Conservation (phyloP, 2,888 invertebrate species). For the Caenorhabditis virilis region DNA sequence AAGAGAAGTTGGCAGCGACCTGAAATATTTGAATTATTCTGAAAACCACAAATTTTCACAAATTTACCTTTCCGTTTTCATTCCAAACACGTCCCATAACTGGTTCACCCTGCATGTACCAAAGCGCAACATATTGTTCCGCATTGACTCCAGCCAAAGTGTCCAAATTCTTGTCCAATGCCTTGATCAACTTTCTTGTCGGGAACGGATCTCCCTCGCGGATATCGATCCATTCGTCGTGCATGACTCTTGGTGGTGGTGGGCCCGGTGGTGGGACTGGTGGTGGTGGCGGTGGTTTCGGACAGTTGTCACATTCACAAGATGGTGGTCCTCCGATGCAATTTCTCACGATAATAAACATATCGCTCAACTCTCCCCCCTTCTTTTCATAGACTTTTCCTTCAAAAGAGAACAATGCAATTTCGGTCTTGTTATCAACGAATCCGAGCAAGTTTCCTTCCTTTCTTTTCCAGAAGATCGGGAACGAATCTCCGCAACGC, state of each 20-base stretch:
- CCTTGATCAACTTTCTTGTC: slow-evolving; percentile 29
- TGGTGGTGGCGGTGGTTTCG: slow-evolving; percentile 25
- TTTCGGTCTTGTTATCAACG: slow-evolving; percentile 63
- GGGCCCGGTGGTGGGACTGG: slow-evolving; percentile 31
- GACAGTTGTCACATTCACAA: slow-evolving; percentile 24
- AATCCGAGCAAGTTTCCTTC: slow-evolving; percentile 46
- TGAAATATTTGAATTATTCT: slow-evolving; percentile 1
- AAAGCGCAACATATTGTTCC: slow-evolving; percentile 65
- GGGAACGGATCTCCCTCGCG: slow-evolving; percentile 55
- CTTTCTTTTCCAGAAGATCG: slow-evolving; percentile 57
- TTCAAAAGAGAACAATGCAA: slow-evolving; percentile 57
- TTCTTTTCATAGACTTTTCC: slow-evolving; percentile 35
- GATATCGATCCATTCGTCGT: slow-evolving; percentile 52
- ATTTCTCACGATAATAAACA: slow-evolving; percentile 61
- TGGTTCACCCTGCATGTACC: slow-evolving; percentile 63
- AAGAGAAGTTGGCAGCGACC: slow-evolving; percentile 49
- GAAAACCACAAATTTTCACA: not conserved
- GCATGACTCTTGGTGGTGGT: slow-evolving; percentile 35
- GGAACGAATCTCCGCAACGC: slow-evolving; percentile 62
- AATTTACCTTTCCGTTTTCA: slow-evolving; percentile 54
- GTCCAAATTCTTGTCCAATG: slow-evolving; percentile 55
- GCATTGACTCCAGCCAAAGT: slow-evolving; percentile 57
- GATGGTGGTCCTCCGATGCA: slow-evolving; percentile 50
- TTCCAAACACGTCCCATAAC: slow-evolving; percentile 66
- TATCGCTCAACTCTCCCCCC: slow-evolving; percentile 52